Conservation (phyloP, 1,140 invertebrate species). For the Eciton burchellii region DNA sequence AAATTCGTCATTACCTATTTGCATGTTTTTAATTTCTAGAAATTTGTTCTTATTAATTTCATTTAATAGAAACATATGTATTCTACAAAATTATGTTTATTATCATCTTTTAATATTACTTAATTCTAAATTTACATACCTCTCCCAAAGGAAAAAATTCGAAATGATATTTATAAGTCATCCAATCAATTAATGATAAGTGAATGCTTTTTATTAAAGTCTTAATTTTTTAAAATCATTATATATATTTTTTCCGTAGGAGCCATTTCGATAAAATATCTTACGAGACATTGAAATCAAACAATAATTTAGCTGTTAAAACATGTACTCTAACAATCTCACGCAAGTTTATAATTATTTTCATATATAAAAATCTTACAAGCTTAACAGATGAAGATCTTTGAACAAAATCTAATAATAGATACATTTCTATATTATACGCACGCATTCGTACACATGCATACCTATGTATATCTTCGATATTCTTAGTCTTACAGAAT, state of each 20-base stretch:
- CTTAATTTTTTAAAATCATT: background rate
- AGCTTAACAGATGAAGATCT: slow-evolving; percentile 31
- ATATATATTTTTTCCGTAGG: slow-evolving; percentile 24
- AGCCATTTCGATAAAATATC: background rate
- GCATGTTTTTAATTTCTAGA: background rate
- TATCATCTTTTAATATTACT: background rate
- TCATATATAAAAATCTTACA: slow-evolving; percentile 58
- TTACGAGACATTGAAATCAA: slow-evolving; percentile 12
- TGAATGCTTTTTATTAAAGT: background rate
- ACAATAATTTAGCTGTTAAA: slow-evolving; percentile 30
- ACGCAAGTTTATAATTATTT: slow-evolving; percentile 20
- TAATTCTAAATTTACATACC: background rate
- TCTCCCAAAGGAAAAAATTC: background rate
- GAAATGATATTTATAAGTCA: background rate
- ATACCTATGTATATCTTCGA: slow-evolving; percentile 15
- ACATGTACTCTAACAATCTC: slow-evolving; percentile 21
- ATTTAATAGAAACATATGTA: slow-evolving; percentile 13
- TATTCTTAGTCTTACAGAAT: slow-evolving; percentile 29
- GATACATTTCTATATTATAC: slow-evolving; percentile 14
- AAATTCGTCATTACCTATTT: slow-evolving; percentile 1
- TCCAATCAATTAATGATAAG: background rate
- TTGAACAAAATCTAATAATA: slow-evolving; percentile 41
- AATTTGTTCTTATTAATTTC: background rate
- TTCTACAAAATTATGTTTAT: background rate
- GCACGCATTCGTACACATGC: background rate